Base-by-base conservation (phyloP, 2,888 invertebrate genomes). In the Cabera pusaria region DNA sequence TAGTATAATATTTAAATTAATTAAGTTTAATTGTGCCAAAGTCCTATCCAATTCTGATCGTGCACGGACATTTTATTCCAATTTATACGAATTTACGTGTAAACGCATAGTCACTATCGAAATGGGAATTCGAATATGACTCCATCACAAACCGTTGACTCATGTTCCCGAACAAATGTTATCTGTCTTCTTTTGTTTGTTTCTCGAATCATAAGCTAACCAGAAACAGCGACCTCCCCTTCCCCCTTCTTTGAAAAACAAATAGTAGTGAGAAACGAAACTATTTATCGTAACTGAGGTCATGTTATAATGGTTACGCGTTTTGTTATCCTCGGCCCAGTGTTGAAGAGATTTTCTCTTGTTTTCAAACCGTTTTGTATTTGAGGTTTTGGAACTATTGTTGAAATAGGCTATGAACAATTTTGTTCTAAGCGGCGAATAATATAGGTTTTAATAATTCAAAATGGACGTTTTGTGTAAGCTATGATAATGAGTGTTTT, bases 131-230 rank as follows among this genome's bases (percentile, higher is more conserved):
- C 32, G 64, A 71, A 74, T 61, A 62, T 63, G 61, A 62, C 40
- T 45, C 37, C 40, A 44, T 48, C 35, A 45, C 37, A 12, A 9
- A 31, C 69, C 72, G 75, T 78, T 82, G 83, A 81, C 75, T 83
- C 80, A 81, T 65, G 69, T 72, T 72, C 71, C 68, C 76, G 78
- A 82, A 83, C 86, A 85, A 86, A 83, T 82, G 86, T 81, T 85
- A 80, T 82, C 81, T 76, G 72, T 85, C 84, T 77, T 75, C 79
- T 80, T 84, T 83, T 84, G 84, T 87, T 86, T 86, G 81, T 85
- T 83, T 77, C 79, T 82, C 71, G 66, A 79, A 79, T 80, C 73
- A 65, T 64, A 58, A n/a, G n/a, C 51, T 44, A 53, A 38, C 78
- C 73, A 68, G 54, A 22, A 27, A 33, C 16, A 17, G 21, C 47